phyloP scores from a whole-genome alignment of 1,140 invertebrate species.

The Trachymyrmex septentrionalis region DNA sequence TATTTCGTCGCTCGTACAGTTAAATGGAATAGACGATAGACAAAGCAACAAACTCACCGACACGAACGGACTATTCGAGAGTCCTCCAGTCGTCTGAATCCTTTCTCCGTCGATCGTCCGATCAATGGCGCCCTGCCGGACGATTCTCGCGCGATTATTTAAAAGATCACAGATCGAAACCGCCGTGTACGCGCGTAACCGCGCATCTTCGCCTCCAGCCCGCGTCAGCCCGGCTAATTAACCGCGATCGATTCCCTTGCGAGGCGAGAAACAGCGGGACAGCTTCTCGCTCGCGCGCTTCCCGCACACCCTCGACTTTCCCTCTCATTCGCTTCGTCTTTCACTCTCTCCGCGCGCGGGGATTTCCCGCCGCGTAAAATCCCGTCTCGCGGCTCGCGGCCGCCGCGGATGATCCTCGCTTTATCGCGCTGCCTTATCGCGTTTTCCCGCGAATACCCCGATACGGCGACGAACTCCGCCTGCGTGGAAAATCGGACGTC shows the following conservation, averaged over 20 bases:
- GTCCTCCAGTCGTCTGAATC: not conserved
- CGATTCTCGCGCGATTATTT: constrained; percentile 11
- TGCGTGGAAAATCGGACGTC: not conserved
- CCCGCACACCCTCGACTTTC: constrained; percentile 19
- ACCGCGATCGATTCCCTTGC: constrained; percentile 27
- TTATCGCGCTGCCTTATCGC: constrained; percentile 8
- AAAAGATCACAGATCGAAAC: not conserved
- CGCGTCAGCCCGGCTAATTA: constrained; percentile 34
- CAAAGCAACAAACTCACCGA: not conserved
- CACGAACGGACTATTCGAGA: not conserved
- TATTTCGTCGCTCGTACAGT: not conserved
- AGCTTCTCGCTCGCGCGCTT: not conserved
- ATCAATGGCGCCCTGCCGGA: too few relatives aligned
- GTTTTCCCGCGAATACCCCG: not conserved
- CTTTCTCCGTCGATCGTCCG: not conserved
- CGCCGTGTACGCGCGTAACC: not conserved
- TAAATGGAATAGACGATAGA: not conserved
- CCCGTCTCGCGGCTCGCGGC: not conserved
- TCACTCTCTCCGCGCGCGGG: constrained; percentile 40
- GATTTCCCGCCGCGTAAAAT: constrained; percentile 7
- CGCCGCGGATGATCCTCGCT: not conserved
- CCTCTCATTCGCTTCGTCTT: constrained; percentile 46
- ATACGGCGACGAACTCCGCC: not conserved
- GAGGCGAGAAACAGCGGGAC: constrained; percentile 13
- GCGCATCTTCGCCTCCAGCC: not conserved